Conservation (phyloP, 2,888 invertebrate species). For the Sinhomidia bicolor region DNA sequence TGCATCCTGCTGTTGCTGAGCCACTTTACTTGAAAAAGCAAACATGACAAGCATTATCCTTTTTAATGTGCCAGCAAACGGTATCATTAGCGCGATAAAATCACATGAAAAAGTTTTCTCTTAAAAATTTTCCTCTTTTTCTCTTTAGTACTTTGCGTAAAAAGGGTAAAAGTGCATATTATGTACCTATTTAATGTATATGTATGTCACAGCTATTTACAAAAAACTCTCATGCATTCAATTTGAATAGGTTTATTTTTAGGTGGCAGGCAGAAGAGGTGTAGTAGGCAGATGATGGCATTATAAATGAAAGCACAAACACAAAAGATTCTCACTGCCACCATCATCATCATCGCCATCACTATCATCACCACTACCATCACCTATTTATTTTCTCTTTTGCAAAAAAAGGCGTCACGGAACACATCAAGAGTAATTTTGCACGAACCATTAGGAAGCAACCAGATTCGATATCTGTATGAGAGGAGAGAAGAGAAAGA, state of each 20-base stretch:
- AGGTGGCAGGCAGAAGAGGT: not conserved
- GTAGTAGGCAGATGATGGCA: no score
- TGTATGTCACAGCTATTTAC: not conserved
- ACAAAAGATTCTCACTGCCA: not conserved
- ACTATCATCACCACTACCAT: not conserved
- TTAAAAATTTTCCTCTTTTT: not conserved
- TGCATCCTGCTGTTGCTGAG: constrained; percentile 4
- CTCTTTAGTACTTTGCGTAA: not conserved
- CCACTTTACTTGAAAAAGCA: not conserved
- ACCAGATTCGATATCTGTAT: constrained; percentile 53
- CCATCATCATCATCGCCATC: not conserved
- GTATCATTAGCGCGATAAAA: constrained; percentile 60
- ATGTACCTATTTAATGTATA: not conserved
- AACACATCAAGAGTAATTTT: constrained; percentile 66
- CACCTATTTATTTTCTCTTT: not conserved
- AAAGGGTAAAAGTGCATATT: constrained; percentile 13
- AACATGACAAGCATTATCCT: constrained; percentile 19
- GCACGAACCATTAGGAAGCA: constrained; percentile 70
- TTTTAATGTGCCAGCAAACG: constrained; percentile 51
- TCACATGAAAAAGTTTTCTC: constrained; percentile 42
- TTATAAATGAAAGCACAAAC: no score
- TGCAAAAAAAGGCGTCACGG: constrained; percentile 32
- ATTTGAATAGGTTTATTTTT: not conserved
- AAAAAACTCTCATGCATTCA: not conserved
- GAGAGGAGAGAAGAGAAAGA: no score